A percentile compares a stretch with the other conserved stretches of the same genome.
Conservation (phyloP, 1,140 invertebrate species). For the Oncopeltus fasciatus region DNA sequence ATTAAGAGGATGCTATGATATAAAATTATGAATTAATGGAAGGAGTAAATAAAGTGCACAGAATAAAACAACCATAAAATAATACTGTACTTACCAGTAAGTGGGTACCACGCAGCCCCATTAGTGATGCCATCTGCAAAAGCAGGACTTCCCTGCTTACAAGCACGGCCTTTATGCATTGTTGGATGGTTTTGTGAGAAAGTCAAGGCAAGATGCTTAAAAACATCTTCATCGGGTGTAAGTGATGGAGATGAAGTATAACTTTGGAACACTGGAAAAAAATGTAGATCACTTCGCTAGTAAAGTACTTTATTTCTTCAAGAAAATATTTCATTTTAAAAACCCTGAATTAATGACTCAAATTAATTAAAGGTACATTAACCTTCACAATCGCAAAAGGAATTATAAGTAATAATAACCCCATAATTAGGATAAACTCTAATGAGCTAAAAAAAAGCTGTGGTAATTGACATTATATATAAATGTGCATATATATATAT, state of each 20-base stretch:
- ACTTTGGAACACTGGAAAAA: slow-evolving; percentile 30
- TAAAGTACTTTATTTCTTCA: no score
- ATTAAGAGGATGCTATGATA: not conserved
- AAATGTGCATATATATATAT: no score
- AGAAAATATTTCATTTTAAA: no score
- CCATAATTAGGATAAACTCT: no score
- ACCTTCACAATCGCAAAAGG: no score
- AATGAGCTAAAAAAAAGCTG: no score
- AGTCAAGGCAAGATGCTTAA: slow-evolving; percentile 72
- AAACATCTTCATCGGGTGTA: slow-evolving; percentile 85
- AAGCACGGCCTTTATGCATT: slow-evolving; percentile 69
- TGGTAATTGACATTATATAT: no score
- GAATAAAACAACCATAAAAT: not conserved
- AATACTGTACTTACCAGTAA: slow-evolving; percentile 45
- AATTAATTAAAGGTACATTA: no score
- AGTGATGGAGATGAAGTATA: slow-evolving; percentile 31
- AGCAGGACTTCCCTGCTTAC: slow-evolving; percentile 48
- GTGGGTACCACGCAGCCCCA: slow-evolving; percentile 81
- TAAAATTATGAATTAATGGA: not conserved
- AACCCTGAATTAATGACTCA: no score
- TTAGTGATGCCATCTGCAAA: slow-evolving; percentile 83
- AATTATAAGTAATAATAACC: no score
- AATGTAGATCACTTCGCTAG: no score
- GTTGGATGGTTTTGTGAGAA: slow-evolving; percentile 81
- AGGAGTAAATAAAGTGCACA: not conserved